Percentiles rank a stretch among this genome's conserved stretches.
Conservation (phyloP, 2,113 vertebrate genomes). For the Mixornis gularis region DNA sequence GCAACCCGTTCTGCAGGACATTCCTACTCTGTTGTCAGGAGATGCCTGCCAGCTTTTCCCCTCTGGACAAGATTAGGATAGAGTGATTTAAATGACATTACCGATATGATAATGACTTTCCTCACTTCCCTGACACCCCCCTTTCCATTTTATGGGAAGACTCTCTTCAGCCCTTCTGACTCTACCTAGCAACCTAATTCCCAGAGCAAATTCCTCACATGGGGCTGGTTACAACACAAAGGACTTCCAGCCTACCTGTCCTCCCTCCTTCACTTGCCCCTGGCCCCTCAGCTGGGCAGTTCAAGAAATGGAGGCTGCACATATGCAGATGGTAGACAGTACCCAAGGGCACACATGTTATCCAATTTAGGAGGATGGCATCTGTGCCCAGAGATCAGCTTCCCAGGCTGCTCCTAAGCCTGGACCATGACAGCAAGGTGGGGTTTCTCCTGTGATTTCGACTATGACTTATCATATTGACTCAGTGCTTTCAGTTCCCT, state of each 20-base stretch:
- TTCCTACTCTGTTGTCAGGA: background rate
- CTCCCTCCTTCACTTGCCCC: background rate
- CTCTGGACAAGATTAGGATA: background rate
- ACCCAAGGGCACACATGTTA: background rate
- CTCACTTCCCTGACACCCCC: background rate
- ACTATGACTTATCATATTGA: background rate
- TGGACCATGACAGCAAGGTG: background rate
- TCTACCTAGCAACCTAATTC: background rate
- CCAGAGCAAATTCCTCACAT: fast-evolving
- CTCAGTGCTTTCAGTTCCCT: background rate
- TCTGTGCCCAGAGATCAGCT: background rate
- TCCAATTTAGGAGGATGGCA: background rate
- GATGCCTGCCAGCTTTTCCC: background rate
- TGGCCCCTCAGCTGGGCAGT: background rate
- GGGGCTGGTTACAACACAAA: background rate
- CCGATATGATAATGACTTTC: background rate
- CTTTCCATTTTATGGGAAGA: background rate
- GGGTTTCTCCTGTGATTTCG: background rate
- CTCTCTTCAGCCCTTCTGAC: background rate
- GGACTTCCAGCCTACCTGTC: background rate
- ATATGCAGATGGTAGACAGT: background rate
- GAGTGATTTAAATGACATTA: background rate
- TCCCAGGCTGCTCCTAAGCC: background rate
- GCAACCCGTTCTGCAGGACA: background rate
- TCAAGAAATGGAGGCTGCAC: background rate